These are phyloP conservation scores for Aptenodytes forsteri DNA, from an alignment of 2,113 vertebrate genomes.

Conservation along the genomic window DNA sequence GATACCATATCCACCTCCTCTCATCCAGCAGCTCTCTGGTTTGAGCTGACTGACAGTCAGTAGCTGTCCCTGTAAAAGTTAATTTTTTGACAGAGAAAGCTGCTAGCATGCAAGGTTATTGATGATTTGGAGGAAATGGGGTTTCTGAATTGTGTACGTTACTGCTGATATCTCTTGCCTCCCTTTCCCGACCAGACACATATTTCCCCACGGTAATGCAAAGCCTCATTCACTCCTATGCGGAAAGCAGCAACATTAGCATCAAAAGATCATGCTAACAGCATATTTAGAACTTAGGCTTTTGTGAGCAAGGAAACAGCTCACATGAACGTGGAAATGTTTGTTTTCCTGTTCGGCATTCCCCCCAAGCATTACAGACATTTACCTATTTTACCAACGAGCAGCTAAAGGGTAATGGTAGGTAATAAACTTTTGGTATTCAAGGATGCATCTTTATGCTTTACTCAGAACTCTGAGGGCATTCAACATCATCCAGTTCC, in stretches of 20 bases:
- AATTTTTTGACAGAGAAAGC: background rate
- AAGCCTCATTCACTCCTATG: background rate
- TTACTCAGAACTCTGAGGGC: background rate
- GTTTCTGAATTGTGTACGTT: background rate
- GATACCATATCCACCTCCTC: background rate
- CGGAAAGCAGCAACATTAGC: background rate
- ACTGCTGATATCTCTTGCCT: background rate
- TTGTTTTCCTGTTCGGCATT: background rate
- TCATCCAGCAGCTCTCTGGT: background rate
- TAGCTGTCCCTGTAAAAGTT: background rate
- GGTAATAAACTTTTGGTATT: background rate
- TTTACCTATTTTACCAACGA: background rate
- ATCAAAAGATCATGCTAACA: background rate
- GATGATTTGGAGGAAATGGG: background rate
- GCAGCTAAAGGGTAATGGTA: background rate
- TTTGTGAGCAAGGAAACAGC: background rate
- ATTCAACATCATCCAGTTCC: background rate
- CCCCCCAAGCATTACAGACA: background rate
- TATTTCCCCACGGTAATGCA: background rate
- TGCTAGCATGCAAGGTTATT: background rate
- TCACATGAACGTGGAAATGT: background rate
- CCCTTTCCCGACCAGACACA: background rate
- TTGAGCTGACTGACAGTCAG: background rate
- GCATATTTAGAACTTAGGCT: background rate
- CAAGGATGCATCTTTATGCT: background rate